Base-by-base conservation (phyloP, 2,113 vertebrate genomes). In the Rhynchopsitta pachyrhyncha region DNA sequence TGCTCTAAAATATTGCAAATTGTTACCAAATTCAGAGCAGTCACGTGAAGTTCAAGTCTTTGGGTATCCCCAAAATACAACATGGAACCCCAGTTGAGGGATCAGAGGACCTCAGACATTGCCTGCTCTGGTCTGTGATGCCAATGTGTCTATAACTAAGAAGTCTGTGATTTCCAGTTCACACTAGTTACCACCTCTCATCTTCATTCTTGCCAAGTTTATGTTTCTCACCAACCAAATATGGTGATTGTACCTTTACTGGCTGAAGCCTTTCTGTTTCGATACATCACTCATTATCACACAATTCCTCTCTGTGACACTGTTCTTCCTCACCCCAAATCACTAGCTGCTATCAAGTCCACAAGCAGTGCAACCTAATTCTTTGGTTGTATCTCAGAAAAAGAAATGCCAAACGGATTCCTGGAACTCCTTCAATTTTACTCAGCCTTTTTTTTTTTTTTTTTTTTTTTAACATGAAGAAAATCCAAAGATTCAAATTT, bases 31-130 rank as follows among this genome's bases (percentile, higher is more conserved):
- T 50, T 49, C 47, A 49, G 47, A 49, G 23, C 47, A 49, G 47
- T 25, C 49, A 50, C 13, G 2, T 50, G 49, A 50, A 50, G 49
- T 25, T 25, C 49, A 50, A 50, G 49, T 67, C 28, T 57, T 73
- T 2, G 0, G 3, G 10, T 50, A 35, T 7, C 15, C 19, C n/a
- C 41, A 77, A 39, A 73, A 77, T 35, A 49, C 35, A 67, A 33
- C 17, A 17, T 0, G 1, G 24, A 80, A 4, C 17, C 23, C 7
- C 2, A 1, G 13, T 2, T 44, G 35, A 62, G 13, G 17, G 64
- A n/a, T 31, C 49, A 53, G 42, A 60, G 39, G 23, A 85, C 17
- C 31, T 77, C 64, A 71, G 46, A 67, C 6, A 31, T 71, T 31
- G 31, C 29, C 7, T 60, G 4, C 60, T 53, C 9, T 44, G 17